Base-by-base conservation (phyloP, 2,888 invertebrate genomes). In the Salticus scenicus region DNA sequence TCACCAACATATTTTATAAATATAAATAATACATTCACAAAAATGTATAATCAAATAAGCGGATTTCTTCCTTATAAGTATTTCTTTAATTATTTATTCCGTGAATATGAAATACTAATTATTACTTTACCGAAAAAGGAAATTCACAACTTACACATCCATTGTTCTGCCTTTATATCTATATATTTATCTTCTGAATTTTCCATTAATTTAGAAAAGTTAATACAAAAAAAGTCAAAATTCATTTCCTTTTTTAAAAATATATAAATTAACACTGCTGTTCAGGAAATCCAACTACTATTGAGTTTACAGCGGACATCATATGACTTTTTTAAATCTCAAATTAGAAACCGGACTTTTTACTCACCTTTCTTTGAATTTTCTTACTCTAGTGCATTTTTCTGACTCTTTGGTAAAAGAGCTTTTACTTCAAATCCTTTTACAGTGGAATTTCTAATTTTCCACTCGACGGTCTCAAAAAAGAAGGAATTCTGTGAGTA, bases 371-470 rank as follows among this genome's bases (percentile, higher is more conserved):
- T 78, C 64, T 75, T 67, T 76, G 27, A 66, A 66, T 20, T 47
- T 28, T 28, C 42, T 64, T 42, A 37, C 41, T 42, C 33, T 30
- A 20, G 27, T 24, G 24, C 47, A 77, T 76, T 73, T 74, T 66
- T 31, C 1, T 57, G 24, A 20, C 5, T 57, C 57, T 24, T 57
- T 57, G 24, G 57, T 57, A 24, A 57, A 24, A 57, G 57, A 57
- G 57, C 57, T 57, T 57, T 57, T 57, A 24, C 20, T 57, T 57
- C 20, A 37, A 63, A 28, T 74, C 41, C 41, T 51, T 63, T 64
- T 78, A 41, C 41, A 71, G 20, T 20, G 31, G 63, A 78, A 70
- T 78, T 24, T 78, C 66, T 78, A 70, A 78, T 78, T 78, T 78
- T 78, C 78, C 70, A 78, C 70, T 64, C 24, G 41, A 31, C 20